Evolutionary conservation across 2,113 vertebrate genomes (phyloP), one percentile per base, ranked within the genome.

Genomic region (Rhadina sibilatrix): DNA sequence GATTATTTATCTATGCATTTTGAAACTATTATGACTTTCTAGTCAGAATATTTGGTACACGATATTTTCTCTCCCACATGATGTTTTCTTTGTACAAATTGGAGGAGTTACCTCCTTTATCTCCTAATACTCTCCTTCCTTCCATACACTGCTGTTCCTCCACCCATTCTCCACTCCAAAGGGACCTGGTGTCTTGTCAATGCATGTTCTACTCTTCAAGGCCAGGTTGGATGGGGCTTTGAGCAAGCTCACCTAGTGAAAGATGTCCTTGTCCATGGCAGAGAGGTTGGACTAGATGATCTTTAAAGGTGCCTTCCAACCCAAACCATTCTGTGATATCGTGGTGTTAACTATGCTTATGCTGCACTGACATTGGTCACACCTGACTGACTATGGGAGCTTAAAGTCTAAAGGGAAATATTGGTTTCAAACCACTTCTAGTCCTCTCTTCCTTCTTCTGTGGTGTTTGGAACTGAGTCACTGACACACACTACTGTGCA

Each of bases 161-260:
- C 50, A 59, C 2, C 9, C 0, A 0, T 35, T 59, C 10, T 63
- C n/a, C 0, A 0, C 25, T 79, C 14, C 50, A 53, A 60, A 63
- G 38, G 14, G 30, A 71, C 24, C n/a, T 61, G 15, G 18, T 59
- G 9, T 50, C 10, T 61, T 84, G 18, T 35, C n/a, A 60, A 10
- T 35, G 15, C 22, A 30, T 8, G 13, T 44, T 64, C 37, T 57
- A 30, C 22, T 69, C 60, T 40, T 74, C 42, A 61, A 87, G 46
- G 31, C 37, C 44, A 56, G 11, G 33, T 6, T 56, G 33, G 47
- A 72, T 0, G 4, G n/a, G 72, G 10, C 20, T 71, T 52, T 44
- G 20, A 69, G 54, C 10, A 84, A 80, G 25, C 12, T 46, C 8
- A 21, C 31, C 57, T 60, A 30, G 11, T 37, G 33, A 63, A 84